Conservation (phyloP, 2,888 invertebrate species). For the Drosophila mimica region DNA sequence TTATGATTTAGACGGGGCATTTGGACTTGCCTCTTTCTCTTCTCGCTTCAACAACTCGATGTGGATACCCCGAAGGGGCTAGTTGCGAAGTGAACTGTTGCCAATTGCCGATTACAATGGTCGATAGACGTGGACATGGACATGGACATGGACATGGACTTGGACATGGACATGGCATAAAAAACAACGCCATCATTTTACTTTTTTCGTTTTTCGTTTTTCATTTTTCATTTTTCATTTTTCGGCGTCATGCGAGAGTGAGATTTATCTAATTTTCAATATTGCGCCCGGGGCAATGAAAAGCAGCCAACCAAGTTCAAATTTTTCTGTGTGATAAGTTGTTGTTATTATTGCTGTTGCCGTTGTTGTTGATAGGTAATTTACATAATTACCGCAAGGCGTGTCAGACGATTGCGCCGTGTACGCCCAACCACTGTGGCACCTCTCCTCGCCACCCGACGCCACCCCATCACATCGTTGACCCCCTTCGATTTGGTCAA, state of each 20-base stretch:
- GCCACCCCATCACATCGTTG: conserved; percentile 2
- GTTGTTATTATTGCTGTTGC: conserved; percentile 37
- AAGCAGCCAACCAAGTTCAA: conserved; percentile 52
- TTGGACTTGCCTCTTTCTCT: conserved; percentile 15
- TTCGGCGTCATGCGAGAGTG: conserved; percentile 41
- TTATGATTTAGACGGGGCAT: conserved; percentile 12
- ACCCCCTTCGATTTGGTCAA: conserved; percentile 22
- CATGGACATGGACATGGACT: conserved; percentile 38
- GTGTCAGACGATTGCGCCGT: conserved; percentile 49
- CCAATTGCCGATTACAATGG: conserved; percentile 51
- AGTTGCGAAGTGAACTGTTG: conserved; percentile 44
- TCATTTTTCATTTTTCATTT: background rate
- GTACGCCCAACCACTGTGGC: conserved; percentile 1
- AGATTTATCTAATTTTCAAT: conserved; percentile 65
- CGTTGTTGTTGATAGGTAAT: conserved; percentile 62
- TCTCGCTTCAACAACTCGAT: conserved; percentile 24
- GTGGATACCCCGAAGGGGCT: conserved; percentile 32
- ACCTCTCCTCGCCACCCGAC: background rate
- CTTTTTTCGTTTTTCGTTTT: background rate
- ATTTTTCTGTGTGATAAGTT: conserved; percentile 52
- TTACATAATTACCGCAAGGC: conserved; percentile 72
- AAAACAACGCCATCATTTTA: conserved; percentile 53
- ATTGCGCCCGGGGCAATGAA: conserved; percentile 47
- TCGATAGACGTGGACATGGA: conserved; percentile 53
- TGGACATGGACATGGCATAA: conserved; percentile 43